Conservation (phyloP, 2,113 vertebrate genomes). For the Capra hircus region DNA sequence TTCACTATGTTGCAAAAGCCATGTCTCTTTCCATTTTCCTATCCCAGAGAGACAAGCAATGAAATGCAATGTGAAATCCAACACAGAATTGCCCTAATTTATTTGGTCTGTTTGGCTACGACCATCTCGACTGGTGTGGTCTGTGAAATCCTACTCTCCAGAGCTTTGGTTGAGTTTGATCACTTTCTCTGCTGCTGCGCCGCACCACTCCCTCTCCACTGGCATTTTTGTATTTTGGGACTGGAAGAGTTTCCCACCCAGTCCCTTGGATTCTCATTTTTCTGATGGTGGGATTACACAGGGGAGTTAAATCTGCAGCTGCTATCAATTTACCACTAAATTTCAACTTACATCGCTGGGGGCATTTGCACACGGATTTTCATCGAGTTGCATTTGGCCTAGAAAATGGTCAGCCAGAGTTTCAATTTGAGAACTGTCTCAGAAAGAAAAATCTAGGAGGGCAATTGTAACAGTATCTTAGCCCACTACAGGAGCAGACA, state of each 20-base stretch:
- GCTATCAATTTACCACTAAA: not conserved
- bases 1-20: not conserved
- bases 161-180: not conserved
- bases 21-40: conserved; percentile 43
- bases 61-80: conserved; percentile 25
- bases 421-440: not conserved
- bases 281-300: not conserved
- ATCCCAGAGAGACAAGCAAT: conserved; percentile 39
- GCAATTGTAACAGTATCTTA: too few relatives aligned
- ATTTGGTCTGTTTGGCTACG: conserved; percentile 47
- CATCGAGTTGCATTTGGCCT: not conserved
- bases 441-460: not conserved
- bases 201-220: not conserved
- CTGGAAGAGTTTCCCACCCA: not conserved
- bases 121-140: not conserved
- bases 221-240: not conserved
- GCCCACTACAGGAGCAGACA: not conserved
- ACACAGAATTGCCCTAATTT: conserved; percentile 45
- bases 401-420: not conserved
- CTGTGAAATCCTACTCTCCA: conserved; percentile 34
- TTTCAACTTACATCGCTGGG: not conserved
- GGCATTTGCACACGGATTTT: not conserved
- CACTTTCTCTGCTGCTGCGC: not conserved
- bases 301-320: not conserved
- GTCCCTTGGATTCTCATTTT: not conserved